Evolutionary conservation across 2,113 vertebrate species (phyloP), one percentile per base, ranked within the genome.

Genomic region (Anolis carolinensis): DNA sequence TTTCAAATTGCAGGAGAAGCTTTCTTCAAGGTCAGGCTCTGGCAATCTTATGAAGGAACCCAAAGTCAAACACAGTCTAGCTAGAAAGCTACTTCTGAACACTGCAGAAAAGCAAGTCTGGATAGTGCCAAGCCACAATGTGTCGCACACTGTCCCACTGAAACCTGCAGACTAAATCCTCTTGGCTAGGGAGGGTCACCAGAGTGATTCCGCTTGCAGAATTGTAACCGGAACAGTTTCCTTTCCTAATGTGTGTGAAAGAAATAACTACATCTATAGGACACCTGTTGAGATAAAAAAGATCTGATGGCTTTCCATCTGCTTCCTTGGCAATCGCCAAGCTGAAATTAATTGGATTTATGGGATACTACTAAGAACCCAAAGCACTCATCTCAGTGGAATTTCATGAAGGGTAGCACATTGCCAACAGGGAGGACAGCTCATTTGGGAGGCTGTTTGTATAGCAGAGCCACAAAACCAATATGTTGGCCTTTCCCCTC

Each of bases 131-230:
- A 82, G 5, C 23, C 75, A 65, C 65, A 78, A 52, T 39, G 48
- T 34, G 48, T 85, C 48, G 44, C 34, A 44, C n/a, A 44, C 36
- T 48, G 13, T 34, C 63, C 32, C 48, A 55, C 10, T 25, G 63
- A 78, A 52, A 25, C 34, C 25, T 52, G n/a, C 48, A 70, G 2
- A 14, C 32, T 70, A 25, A 85, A 68, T 55, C 14, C 10, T 78
- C 5, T 59, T 34, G 0, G 13, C 67, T 67, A 90, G 52, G 89
- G 89, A 74, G 82, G 81, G 80, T 82, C 80, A 88, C 21, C 72
- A 81, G 68, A 81, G 39, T 92, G 89, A 93, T 89, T 86, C 82
- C 81, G 67, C 81, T 81, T 21, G 90, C 25, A 91, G 74, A 81
- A 63, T 59, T 48, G 44, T 90, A 89, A 81, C 75, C 55, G 14